These are phyloP conservation scores for Drosophila gaucha DNA, from an alignment of 2,888 invertebrate species.

Conservation along the genomic window DNA sequence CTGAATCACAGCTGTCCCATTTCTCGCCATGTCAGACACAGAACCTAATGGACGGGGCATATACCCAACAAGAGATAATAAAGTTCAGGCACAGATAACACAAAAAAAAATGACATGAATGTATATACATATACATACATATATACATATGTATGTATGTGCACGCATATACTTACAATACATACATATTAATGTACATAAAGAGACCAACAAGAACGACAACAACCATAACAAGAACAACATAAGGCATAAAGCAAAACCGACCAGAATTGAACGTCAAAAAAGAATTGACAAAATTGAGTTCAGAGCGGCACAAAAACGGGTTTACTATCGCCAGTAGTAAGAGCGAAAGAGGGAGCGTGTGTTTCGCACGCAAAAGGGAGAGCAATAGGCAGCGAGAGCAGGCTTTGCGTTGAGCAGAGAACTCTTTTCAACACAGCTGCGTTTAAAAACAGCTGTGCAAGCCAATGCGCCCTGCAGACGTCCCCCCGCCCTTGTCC, in stretches of 20 bases:
- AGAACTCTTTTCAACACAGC: constrained; percentile 34
- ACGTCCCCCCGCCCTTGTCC: neutral
- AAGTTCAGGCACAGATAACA: constrained; percentile 63
- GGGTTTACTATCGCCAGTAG: constrained; percentile 38
- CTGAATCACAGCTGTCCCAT: constrained; percentile 65
- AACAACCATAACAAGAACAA: constrained; percentile 28
- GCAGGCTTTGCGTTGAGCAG: constrained; percentile 15
- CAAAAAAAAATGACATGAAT: constrained; percentile 27
- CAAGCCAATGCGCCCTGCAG: constrained; percentile 22
- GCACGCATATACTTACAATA: neutral
- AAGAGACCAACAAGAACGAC: constrained; percentile 40
- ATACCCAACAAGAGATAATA: constrained; percentile 59
- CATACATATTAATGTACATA: constrained; percentile 22
- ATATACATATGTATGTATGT: neutral
- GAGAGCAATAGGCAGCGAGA: constrained; percentile 15
- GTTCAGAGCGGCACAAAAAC: constrained; percentile 59
- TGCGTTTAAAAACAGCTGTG: constrained; percentile 52
- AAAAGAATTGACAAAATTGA: constrained; percentile 75
- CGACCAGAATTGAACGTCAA: constrained; percentile 59
- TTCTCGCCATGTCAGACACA: constrained; percentile 51
- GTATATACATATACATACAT: neutral
- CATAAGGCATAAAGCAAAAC: constrained; percentile 50
- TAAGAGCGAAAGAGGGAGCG: constrained; percentile 23
- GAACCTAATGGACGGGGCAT: constrained; percentile 40
- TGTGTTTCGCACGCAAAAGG: constrained; percentile 14